These are phyloP conservation scores for Stichopus horrens DNA, from an alignment of 53 echinoderm and acorn worm genomes.

Conservation along the genomic window DNA sequence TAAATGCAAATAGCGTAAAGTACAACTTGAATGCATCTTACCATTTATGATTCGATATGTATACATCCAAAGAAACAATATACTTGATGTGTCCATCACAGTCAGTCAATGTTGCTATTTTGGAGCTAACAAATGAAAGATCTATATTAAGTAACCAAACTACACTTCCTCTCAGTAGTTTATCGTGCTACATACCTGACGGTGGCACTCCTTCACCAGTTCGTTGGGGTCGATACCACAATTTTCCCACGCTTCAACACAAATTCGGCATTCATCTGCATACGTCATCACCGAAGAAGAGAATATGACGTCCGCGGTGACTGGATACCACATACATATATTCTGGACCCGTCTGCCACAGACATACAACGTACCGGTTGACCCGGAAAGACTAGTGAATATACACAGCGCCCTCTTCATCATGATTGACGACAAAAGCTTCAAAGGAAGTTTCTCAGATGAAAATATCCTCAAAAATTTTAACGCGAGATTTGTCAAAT, in stretches of 20 bases:
- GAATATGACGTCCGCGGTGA: constrained; percentile 15
- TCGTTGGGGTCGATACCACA: constrained; percentile 17
- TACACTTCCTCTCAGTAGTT: not conserved
- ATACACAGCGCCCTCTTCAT: constrained; percentile 18
- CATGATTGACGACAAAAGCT: not conserved
- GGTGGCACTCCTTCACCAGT: constrained; percentile 9
- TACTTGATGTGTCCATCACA: too few relatives aligned
- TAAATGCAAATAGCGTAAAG: too few relatives aligned
- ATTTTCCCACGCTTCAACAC: constrained; percentile 18
- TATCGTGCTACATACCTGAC: not conserved
- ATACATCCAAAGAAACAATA: too few relatives aligned
- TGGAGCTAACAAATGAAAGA: not conserved
- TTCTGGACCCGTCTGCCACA: constrained; percentile 31
- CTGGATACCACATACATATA: constrained; percentile 32
- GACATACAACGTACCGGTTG: constrained; percentile 5
- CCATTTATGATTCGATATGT: too few relatives aligned
- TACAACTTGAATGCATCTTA: too few relatives aligned
- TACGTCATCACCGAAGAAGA: constrained; percentile 21
- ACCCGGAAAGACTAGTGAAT: constrained; percentile 39
- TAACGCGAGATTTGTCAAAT: not conserved
- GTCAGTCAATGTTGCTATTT: too few relatives aligned
- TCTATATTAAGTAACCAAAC: not conserved
- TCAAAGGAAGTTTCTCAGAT: not conserved
- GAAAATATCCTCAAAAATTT: constrained; percentile 1
- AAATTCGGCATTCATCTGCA: constrained; percentile 35